Conservation (phyloP, 1,140 invertebrate species). For the Aphis gossypii region DNA sequence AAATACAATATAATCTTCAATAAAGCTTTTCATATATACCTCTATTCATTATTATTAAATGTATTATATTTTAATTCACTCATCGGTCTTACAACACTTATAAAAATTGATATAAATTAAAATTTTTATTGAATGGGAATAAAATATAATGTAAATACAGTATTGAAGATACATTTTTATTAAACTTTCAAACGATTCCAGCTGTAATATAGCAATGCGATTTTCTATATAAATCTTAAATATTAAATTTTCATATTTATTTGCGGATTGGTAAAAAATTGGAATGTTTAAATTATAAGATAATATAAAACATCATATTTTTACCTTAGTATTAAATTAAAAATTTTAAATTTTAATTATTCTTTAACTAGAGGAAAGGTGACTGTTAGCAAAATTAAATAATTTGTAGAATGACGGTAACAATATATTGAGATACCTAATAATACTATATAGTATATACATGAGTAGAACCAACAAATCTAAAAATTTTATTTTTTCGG, state of each 20-base stretch:
- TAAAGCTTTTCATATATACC: background rate
- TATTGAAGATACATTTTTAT: background rate
- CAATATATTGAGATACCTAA: background rate
- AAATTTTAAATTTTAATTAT: background rate
- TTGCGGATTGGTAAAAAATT: background rate
- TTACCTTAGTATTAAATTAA: background rate
- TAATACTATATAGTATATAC: no score
- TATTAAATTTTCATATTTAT: background rate
- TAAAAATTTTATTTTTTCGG: background rate
- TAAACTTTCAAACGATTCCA: background rate
- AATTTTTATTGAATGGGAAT: background rate
- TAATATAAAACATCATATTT: background rate
- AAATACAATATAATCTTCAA: background rate
- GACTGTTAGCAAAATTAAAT: background rate
- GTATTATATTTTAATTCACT: background rate
- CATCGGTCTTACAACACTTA: background rate
- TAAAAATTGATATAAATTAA: background rate
- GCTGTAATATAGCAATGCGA: background rate
- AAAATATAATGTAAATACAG: conserved; percentile 1
- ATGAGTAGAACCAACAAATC: background rate
- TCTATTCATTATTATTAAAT: background rate
- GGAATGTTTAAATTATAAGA: background rate
- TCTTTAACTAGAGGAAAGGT: background rate
- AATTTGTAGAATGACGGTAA: background rate
- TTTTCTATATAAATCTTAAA: background rate